A percentile compares a stretch with the other conserved stretches of the same genome.
Evolutionary conservation across 1,140 invertebrate genomes (phyloP).

Genomic region (Pogonus chalceus): DNA sequence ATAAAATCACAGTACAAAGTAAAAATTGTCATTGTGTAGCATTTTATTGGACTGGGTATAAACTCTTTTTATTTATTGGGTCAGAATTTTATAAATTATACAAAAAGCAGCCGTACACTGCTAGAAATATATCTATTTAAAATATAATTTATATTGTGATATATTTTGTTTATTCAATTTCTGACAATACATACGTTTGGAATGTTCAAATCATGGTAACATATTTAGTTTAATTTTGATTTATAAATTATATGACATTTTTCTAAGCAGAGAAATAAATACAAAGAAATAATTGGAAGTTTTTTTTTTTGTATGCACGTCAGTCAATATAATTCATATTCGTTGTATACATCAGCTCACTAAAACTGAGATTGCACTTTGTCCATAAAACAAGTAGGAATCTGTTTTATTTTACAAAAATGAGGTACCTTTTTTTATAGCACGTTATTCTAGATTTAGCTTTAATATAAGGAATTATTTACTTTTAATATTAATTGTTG

Average conservation of each 20-base stretch:
- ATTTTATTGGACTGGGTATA: too few relatives aligned
- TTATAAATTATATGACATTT: not conserved
- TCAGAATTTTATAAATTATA: too few relatives aligned
- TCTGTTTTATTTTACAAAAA: slow-evolving; percentile 14
- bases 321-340: not conserved
- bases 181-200: not conserved
- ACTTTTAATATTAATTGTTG: too few relatives aligned
- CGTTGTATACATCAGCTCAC: slow-evolving; percentile 19
- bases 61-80: too few relatives aligned
- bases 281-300: not conserved
- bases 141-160: too few relatives aligned
- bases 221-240: not conserved
- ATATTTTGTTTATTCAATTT: too few relatives aligned
- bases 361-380: slow-evolving; percentile 28
- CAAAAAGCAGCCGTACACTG: too few relatives aligned
- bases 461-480: too few relatives aligned
- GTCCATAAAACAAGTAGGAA: slow-evolving; percentile 25
- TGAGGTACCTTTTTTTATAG: slow-evolving; percentile 32
- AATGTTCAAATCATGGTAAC: not conserved
- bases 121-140: too few relatives aligned
- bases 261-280: not conserved
- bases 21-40: too few relatives aligned
- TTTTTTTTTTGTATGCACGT: not conserved
- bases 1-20: too few relatives aligned
- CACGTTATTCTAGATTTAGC: slow-evolving; percentile 21